phyloP scores from a whole-genome alignment of 2,888 invertebrate species.

The Luperina nickerlii region DNA sequence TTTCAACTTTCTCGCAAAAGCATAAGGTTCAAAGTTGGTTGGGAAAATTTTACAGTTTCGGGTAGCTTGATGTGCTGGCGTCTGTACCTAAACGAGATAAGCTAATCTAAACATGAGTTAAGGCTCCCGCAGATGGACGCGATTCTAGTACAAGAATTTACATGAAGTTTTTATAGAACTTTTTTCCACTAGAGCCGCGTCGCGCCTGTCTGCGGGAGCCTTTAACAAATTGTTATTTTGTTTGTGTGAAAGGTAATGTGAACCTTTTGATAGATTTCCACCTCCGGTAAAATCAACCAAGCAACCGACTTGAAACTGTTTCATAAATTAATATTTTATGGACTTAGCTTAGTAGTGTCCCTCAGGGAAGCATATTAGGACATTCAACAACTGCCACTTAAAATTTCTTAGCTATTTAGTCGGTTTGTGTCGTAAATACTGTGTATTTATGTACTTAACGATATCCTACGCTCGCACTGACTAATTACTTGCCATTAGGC shows the following conservation, averaged over 20 bases:
- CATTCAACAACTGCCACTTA: background rate
- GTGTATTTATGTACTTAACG: slow-evolving; percentile 25
- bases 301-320: background rate
- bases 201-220: background rate
- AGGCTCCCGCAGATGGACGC: background rate
- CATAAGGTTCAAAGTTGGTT: too few relatives aligned
- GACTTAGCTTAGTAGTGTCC: background rate
- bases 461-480: slow-evolving; percentile 10
- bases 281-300: background rate
- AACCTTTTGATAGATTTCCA: background rate
- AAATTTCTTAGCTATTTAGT: background rate
- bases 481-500: slow-evolving; percentile 31
- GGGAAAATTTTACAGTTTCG: too few relatives aligned
- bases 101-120: background rate
- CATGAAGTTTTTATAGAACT: background rate
- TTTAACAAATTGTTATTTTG: background rate
- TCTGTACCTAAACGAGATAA: background rate
- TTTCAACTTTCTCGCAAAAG: too few relatives aligned
- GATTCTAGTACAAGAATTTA: background rate
- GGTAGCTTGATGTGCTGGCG: too few relatives aligned
- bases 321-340: background rate
- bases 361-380: slow-evolving; percentile 7
- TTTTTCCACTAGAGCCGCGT: background rate
- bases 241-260: background rate
- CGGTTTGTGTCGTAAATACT: background rate